Conservation (phyloP, 1,140 invertebrate species). For the Ips nitidus region DNA sequence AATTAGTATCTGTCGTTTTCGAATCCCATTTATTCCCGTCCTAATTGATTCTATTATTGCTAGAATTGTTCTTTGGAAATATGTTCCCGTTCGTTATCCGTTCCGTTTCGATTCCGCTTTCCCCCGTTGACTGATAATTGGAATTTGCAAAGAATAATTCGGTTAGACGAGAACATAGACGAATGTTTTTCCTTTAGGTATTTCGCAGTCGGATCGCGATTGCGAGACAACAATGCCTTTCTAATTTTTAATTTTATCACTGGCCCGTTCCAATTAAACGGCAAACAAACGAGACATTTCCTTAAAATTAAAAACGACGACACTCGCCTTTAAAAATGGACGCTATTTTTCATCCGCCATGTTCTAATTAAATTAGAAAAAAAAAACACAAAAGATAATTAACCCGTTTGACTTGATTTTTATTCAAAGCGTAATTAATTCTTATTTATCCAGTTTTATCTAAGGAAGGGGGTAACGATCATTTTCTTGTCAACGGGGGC, state of each 20-base stretch:
- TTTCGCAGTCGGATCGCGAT: constrained; percentile 25
- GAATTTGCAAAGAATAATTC: constrained; percentile 12
- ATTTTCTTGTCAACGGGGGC: background rate
- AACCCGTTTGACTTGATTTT: constrained; percentile 39
- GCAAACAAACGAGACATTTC: constrained; percentile 36
- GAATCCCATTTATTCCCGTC: constrained; percentile 26
- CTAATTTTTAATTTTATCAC: constrained; percentile 38
- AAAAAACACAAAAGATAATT: constrained; percentile 38
- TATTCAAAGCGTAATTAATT: constrained; percentile 39
- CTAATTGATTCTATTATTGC: constrained; percentile 30
- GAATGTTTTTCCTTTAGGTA: background rate
- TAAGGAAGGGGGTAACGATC: background rate
- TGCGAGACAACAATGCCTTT: constrained; percentile 33
- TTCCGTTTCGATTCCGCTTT: constrained; percentile 20
- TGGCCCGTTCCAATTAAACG: constrained; percentile 30
- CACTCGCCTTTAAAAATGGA: constrained; percentile 31
- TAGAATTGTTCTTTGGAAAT: constrained; percentile 21
- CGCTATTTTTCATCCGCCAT: constrained; percentile 39
- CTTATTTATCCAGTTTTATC: constrained; percentile 30
- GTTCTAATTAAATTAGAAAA: constrained; percentile 37
- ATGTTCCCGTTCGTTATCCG: constrained; percentile 23
- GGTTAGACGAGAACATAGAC: constrained; percentile 1
- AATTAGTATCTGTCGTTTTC: constrained; percentile 30
- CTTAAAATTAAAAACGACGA: constrained; percentile 38
- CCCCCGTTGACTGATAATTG: constrained; percentile 10